These are phyloP conservation scores for Pediacus dermestoides DNA, from an alignment of 2,888 invertebrate genomes.

Conservation along the genomic window DNA sequence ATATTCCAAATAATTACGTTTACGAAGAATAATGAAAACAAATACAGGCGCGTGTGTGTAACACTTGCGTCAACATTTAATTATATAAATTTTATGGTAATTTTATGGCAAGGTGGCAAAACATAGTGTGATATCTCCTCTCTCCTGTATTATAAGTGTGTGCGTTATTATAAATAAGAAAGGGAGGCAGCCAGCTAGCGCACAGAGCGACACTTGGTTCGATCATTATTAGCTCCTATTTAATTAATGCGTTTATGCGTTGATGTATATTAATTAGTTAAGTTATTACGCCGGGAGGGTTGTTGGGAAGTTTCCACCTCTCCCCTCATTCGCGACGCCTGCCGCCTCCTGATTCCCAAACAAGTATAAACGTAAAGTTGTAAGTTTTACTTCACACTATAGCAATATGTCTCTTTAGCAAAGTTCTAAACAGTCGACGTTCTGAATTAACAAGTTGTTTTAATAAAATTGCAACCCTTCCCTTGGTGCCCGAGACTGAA, in stretches of 20 bases:
- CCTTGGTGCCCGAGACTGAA: conserved; percentile 35
- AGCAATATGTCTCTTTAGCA: conserved; percentile 34
- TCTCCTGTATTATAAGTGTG: too few relatives aligned
- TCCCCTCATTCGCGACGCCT: conserved; percentile 25
- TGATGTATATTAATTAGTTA: conserved; percentile 52
- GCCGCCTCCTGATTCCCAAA: conserved; percentile 29
- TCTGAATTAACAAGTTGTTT: conserved; percentile 53
- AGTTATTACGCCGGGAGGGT: conserved; percentile 38
- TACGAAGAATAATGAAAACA: too few relatives aligned
- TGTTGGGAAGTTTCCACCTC: conserved; percentile 7
- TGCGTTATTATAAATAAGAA: too few relatives aligned
- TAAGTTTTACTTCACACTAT: conserved; percentile 44
- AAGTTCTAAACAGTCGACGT: conserved; percentile 46
- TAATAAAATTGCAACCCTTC: conserved; percentile 50
- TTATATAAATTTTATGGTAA: too few relatives aligned
- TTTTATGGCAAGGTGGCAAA: too few relatives aligned
- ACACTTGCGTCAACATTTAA: too few relatives aligned
- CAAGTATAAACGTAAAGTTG: conserved; percentile 44
- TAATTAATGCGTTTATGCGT: conserved; percentile 52
- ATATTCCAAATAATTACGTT: too few relatives aligned
- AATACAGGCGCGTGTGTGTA: too few relatives aligned
- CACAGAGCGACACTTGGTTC: conserved; percentile 51
- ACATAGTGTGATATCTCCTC: too few relatives aligned
- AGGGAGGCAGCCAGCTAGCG: too few relatives aligned
- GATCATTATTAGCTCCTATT: conserved; percentile 50